These are phyloP conservation scores for Phymastichus coffea DNA, from an alignment of 1,140 invertebrate genomes.

Conservation along the genomic window DNA sequence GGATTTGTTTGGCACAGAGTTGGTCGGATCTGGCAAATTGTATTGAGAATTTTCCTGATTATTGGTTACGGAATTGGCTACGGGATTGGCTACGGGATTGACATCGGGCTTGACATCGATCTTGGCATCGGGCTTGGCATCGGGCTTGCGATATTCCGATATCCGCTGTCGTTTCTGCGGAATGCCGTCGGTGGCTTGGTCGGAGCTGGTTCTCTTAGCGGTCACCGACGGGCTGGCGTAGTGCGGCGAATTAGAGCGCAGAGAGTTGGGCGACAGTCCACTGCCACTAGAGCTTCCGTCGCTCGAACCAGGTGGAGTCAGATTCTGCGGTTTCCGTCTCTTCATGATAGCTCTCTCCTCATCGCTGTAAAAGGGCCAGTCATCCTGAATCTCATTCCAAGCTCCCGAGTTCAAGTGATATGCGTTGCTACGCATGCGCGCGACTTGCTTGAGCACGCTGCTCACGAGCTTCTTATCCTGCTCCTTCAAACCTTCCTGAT, in stretches of 20 bases:
- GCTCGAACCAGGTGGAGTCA: conserved; percentile 82
- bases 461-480: conserved; percentile 75
- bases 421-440: conserved; percentile 79
- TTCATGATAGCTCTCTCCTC: conserved; percentile 84
- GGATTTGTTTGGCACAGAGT: conserved; percentile 40
- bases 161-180: conserved; percentile 78
- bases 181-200: conserved; percentile 63
- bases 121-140: no score
- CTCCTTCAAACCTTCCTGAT: conserved; percentile 82
- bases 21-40: conserved; percentile 30
- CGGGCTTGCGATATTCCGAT: conserved; percentile 71
- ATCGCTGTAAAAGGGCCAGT: conserved; percentile 92
- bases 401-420: conserved; percentile 81
- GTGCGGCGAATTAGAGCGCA: conserved; percentile 66
- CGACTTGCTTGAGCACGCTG: conserved; percentile 76
- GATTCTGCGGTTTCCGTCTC: conserved; percentile 83
- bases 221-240: conserved; percentile 59
- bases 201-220: conserved; percentile 61
- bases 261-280: conserved; percentile 70
- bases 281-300: conserved; percentile 70
- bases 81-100: conserved; percentile 42
- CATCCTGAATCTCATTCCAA: conserved; percentile 91
- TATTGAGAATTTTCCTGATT: conserved; percentile 23
- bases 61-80: conserved; percentile 26
- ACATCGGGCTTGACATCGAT: conserved; percentile 39